phyloP scores from a whole-genome alignment of 2,888 invertebrate species.

The Tachystola acroxantha region DNA sequence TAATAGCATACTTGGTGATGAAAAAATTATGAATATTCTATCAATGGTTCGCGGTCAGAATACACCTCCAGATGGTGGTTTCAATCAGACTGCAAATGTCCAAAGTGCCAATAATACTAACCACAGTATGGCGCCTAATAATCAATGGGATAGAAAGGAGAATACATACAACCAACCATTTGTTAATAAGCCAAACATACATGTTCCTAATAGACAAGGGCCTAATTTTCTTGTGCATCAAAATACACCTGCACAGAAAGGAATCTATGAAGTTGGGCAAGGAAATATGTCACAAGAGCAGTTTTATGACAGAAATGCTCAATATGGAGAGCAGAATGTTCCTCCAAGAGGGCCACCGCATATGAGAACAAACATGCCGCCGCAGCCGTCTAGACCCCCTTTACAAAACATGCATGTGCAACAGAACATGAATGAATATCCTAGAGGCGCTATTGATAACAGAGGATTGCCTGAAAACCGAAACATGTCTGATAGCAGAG shows the following conservation, averaged over 20 bases:
- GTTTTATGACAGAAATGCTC: slow-evolving; percentile 34
- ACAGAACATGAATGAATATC: slow-evolving; percentile 25
- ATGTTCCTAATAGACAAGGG: slow-evolving; percentile 26
- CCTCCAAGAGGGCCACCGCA: slow-evolving; percentile 11
- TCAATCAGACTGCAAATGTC: slow-evolving; percentile 8
- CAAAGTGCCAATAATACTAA: background rate
- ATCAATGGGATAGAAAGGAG: slow-evolving; percentile 38
- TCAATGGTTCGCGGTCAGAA: slow-evolving; percentile 55
- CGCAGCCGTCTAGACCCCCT: slow-evolving; percentile 23
- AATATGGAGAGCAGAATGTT: slow-evolving; percentile 36
- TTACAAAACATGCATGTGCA: slow-evolving; percentile 26
- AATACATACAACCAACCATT: slow-evolving; percentile 30
- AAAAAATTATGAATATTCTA: slow-evolving; percentile 80
- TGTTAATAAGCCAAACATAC: slow-evolving; percentile 34
- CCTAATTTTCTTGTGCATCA: slow-evolving; percentile 22
- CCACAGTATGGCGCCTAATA: background rate
- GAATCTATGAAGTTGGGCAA: slow-evolving; percentile 25
- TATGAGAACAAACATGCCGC: slow-evolving; percentile 24
- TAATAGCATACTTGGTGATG: slow-evolving; percentile 80
- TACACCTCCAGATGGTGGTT: slow-evolving; percentile 5
- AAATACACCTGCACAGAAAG: slow-evolving; percentile 26
- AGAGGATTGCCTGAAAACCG: background rate
- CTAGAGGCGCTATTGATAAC: slow-evolving; percentile 4
- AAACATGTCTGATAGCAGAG: background rate
- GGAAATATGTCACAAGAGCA: slow-evolving; percentile 29